These are phyloP conservation scores for Anoplopoma fimbria DNA, from an alignment of 2,113 vertebrate species.

Conservation along the genomic window DNA sequence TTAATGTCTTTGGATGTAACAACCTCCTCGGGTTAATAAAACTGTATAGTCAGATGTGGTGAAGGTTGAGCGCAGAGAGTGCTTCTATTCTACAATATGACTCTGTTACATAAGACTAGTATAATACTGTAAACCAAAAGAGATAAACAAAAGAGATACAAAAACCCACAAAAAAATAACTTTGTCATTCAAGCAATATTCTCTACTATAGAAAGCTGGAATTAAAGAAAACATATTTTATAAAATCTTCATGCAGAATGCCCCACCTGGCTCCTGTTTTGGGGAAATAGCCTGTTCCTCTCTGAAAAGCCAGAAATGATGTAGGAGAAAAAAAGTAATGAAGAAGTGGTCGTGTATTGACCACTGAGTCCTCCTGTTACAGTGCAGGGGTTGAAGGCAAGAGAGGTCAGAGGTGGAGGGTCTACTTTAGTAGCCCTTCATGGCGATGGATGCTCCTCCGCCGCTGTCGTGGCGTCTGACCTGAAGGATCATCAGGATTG, in stretches of 20 bases:
- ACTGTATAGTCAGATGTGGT: neutral
- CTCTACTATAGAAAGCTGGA: neutral
- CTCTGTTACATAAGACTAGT: neutral
- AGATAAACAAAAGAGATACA: neutral
- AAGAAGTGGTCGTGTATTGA: neutral
- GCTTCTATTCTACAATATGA: neutral
- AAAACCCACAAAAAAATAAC: constrained; percentile 35
- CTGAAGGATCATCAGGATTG: constrained; percentile 65
- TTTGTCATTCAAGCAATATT: neutral
- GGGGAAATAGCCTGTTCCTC: neutral
- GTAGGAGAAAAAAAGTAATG: neutral
- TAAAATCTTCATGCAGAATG: neutral
- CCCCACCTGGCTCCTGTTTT: neutral
- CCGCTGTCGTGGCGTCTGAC: constrained; percentile 28
- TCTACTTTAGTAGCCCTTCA: constrained; percentile 60
- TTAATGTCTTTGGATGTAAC: neutral
- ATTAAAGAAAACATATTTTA: neutral
- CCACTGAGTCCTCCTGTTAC: neutral
- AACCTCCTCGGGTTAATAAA: neutral
- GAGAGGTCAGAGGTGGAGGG: neutral
- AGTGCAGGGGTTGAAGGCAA: constrained; percentile 27
- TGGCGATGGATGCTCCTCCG: constrained; percentile 16
- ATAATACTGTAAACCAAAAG: neutral
- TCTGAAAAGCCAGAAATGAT: neutral
- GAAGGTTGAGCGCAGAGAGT: neutral